Evolutionary conservation across 2,888 invertebrate genomes (phyloP).

Genomic region (Tyria jacobaeae): DNA sequence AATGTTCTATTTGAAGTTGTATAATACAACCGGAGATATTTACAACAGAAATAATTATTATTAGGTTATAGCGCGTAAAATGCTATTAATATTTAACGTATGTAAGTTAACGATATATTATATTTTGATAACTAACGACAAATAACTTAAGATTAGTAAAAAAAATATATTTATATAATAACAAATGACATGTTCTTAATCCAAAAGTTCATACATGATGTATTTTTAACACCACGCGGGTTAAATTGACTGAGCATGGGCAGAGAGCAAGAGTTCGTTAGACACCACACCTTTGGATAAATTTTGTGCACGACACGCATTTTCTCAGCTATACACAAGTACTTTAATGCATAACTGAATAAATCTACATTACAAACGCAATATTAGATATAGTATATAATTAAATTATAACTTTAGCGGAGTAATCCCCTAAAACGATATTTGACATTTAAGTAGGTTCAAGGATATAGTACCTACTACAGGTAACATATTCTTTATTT

Average conservation of each 20-base stretch:
- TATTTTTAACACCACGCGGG: slow-evolving; percentile 9
- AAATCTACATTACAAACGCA: too few species aligned
- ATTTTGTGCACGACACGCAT: too few species aligned
- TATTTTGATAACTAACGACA: slow-evolving; percentile 21
- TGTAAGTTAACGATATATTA: neutral
- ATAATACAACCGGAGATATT: neutral
- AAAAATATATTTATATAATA: slow-evolving; percentile 34
- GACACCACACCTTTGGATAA: slow-evolving; percentile 11
- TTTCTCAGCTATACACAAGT: too few species aligned
- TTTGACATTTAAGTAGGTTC: neutral
- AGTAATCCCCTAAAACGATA: neutral
- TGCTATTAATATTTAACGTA: neutral
- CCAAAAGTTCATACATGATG: slow-evolving; percentile 9
- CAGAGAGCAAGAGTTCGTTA: slow-evolving; percentile 21
- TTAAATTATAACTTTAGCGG: neutral
- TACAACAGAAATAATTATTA: neutral
- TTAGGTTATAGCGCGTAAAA: neutral
- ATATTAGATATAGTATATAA: too few species aligned
- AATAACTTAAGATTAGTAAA: slow-evolving; percentile 31
- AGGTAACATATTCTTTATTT: neutral
- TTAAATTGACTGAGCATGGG: slow-evolving; percentile 10
- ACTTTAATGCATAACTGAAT: neutral
- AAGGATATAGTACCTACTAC: neutral
- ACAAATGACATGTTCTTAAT: slow-evolving; percentile 7
- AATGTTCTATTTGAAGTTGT: slow-evolving; percentile 6